phyloP scores from a whole-genome alignment of 2,888 invertebrate genomes.

The Diarsia mendica region DNA sequence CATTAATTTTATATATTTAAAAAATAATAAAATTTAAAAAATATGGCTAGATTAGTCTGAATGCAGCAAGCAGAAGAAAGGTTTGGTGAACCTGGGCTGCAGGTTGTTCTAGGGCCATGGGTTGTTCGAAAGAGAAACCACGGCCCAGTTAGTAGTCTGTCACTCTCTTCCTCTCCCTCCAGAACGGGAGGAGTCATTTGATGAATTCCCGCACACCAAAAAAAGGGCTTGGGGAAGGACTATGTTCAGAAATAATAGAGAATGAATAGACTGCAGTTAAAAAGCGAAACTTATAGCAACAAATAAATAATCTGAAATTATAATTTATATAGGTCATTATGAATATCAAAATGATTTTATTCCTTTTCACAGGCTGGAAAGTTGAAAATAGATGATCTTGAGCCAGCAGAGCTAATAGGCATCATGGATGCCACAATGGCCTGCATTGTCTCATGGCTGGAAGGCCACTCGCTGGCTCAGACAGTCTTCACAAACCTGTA shows the following conservation, averaged over 20 bases:
- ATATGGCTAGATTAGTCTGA: background rate
- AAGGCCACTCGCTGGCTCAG: slow-evolving; percentile 98
- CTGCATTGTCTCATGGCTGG: slow-evolving; percentile 98
- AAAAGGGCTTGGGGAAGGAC: background rate
- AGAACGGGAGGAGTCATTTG: too few species aligned
- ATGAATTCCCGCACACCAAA: too few species aligned
- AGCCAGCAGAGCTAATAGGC: slow-evolving; percentile 95
- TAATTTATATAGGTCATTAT: background rate
- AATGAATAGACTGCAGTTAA: background rate
- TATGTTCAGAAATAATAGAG: background rate
- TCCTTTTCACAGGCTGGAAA: slow-evolving; percentile 91
- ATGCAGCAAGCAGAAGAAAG: background rate
- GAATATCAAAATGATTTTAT: background rate
- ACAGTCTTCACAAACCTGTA: slow-evolving; percentile 99
- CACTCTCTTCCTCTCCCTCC: too few species aligned
- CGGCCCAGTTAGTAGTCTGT: too few species aligned
- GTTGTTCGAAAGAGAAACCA: too few species aligned
- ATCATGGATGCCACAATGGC: slow-evolving; percentile 98
- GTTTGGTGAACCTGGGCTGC: too few species aligned
- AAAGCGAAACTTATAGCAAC: background rate
- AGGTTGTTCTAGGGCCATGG: too few species aligned
- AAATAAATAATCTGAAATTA: background rate
- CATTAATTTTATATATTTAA: background rate
- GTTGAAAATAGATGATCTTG: slow-evolving; percentile 94
- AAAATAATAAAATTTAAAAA: background rate